A percentile compares a stretch with the other conserved stretches of the same genome.
These are phyloP conservation scores for Cisticola juncidis DNA, from an alignment of 2,113 vertebrate genomes.

Conservation along the genomic window DNA sequence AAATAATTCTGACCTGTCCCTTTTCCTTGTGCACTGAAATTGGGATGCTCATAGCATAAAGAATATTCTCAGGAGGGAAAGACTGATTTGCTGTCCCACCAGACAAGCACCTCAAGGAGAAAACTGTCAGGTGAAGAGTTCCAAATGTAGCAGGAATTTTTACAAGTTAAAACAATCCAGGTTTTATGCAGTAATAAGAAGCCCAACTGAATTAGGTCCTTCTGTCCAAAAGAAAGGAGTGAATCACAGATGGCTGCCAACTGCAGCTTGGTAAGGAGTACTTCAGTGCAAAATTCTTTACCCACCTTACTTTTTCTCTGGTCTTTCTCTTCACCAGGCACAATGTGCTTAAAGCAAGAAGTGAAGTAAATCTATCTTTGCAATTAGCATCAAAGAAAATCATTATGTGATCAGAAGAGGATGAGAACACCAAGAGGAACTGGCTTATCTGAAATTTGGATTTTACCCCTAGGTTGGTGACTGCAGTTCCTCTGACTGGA, in stretches of 20 bases:
- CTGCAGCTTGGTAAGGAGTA: not conserved
- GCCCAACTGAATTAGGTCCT: not conserved
- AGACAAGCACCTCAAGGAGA: not conserved
- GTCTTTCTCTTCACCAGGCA: not conserved
- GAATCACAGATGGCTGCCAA: not conserved
- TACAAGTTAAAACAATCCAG: not conserved
- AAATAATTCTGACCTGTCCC: not conserved
- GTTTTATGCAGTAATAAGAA: not conserved
- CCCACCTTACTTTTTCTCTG: not conserved
- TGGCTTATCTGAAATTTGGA: not conserved
- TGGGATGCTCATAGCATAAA: not conserved
- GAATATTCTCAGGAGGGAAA: not conserved
- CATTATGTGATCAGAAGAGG: rapidly evolving
- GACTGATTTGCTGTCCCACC: not conserved
- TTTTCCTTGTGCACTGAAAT: not conserved
- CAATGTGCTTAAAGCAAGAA: rapidly evolving
- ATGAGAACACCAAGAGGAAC: not conserved
- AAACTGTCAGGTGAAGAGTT: not conserved
- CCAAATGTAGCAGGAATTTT: not conserved
- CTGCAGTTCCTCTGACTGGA: not conserved
- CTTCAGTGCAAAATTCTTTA: not conserved
- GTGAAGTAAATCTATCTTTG: not conserved
- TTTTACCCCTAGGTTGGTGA: not conserved
- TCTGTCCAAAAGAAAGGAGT: not conserved
- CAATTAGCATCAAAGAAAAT: not conserved